Percentiles rank a stretch among this genome's conserved stretches.
Evolutionary conservation across 2,797 vertebrate species (phyloP).

Genomic region (Clamator glandarius): DNA sequence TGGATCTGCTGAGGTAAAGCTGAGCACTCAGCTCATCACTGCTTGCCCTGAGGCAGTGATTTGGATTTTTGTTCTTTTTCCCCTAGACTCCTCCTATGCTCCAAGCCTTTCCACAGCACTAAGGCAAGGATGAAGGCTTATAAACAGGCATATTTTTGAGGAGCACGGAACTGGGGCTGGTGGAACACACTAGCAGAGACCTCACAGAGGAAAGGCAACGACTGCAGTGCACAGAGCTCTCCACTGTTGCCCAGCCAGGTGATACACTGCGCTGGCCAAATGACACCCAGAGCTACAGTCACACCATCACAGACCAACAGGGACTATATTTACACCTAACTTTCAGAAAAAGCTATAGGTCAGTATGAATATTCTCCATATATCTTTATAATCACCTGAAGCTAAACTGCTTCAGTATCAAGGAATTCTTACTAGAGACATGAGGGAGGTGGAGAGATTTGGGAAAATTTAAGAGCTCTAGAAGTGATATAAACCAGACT

Average conservation of each 20-base stretch:
- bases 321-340: neutral
- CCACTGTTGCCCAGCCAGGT: accelerated
- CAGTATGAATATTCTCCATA: neutral
- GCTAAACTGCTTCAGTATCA: neutral
- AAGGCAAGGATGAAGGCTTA: neutral
- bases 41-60: neutral
- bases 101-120: neutral
- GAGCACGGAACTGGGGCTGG: neutral
- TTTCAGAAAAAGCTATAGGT: neutral
- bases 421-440: neutral
- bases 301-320: neutral
- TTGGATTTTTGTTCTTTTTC: neutral
- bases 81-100: accelerated
- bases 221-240: neutral
- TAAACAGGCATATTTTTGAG: neutral
- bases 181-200: neutral
- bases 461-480: neutral
- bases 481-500: neutral
- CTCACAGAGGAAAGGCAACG: accelerated
- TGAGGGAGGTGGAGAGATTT: neutral
- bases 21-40: neutral
- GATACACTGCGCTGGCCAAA: neutral
- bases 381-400: neutral
- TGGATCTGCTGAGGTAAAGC: neutral
- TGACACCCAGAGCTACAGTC: neutral